These are phyloP conservation scores for Orthosia gothica DNA, from an alignment of 2,888 invertebrate species.

Conservation along the genomic window DNA sequence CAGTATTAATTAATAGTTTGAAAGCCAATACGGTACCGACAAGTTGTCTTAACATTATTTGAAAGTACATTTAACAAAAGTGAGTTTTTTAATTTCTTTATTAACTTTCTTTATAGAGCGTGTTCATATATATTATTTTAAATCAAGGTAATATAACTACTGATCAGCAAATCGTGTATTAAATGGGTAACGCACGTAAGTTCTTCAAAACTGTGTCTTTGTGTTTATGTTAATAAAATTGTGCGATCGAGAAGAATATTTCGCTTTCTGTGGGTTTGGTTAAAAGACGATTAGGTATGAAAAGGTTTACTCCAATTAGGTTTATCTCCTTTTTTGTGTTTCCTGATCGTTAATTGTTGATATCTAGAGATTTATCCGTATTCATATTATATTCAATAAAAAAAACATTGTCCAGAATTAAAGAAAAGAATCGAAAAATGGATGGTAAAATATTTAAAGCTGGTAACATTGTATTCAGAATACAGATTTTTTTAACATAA, in stretches of 20 bases:
- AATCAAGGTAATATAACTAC: background rate
- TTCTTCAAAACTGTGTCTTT: conserved; percentile 15
- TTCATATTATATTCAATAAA: too few relatives aligned
- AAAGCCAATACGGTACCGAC: conserved; percentile 15
- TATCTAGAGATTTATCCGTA: too few relatives aligned
- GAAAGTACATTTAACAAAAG: conserved; percentile 28
- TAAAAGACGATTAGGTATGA: background rate
- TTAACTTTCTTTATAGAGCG: background rate
- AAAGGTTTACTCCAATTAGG: background rate
- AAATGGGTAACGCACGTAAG: conserved; percentile 59
- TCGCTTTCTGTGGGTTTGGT: background rate
- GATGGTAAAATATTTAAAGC: too few relatives aligned
- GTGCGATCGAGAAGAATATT: background rate
- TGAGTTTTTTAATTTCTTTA: conserved; percentile 31
- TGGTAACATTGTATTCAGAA: too few relatives aligned
- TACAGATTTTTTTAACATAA: too few relatives aligned
- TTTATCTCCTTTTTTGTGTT: background rate
- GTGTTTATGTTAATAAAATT: background rate
- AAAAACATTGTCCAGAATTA: too few relatives aligned
- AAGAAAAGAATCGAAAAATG: background rate
- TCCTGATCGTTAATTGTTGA: background rate
- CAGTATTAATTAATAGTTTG: conserved; percentile 20
- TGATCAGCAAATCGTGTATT: conserved; percentile 12
- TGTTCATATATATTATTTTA: background rate
- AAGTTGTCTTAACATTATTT: conserved; percentile 16